Evolutionary conservation across 2,797 vertebrate species (phyloP), one percentile per base, ranked within the genome.

Genomic region (Cirrhinus mrigala): DNA sequence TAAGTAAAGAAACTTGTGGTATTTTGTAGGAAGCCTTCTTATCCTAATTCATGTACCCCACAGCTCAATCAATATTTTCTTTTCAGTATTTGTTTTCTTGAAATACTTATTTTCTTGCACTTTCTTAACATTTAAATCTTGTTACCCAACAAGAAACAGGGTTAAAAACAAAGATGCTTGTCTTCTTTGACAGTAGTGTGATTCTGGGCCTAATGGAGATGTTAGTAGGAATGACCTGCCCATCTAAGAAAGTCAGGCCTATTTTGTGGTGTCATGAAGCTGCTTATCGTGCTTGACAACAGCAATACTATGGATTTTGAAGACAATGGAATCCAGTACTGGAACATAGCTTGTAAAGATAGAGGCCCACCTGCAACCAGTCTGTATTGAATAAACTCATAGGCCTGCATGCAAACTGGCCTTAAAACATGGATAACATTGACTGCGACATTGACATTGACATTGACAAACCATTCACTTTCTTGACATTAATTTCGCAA

Each of bases 361-460:
- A 78, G 73, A 78, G 71, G 62, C 66, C 50, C 3, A 18, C 62
- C 15, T 58, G 14, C 78, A 79, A 60, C 27, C 58, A 48, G 78
- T 85, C 70, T 77, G 73, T 87, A 85, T 87, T 82, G 86, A 87
- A 60, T 85, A 77, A 84, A 64, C 9, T 70, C 68, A 54, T 66
- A 56, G 58, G 52, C 52, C 15, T 11, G 20, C 54, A 18, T 64
- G 10, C 37, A 66, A 56, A 62, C 20, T 14, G 60, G 5, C 40
- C 46, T 29, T 73, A n/a, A 12, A 76, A 82, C 79, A 71, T 48
- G 66, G 54, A 20, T 48, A 18, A 44, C 78, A 78, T 87, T 82
- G 79, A 84, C 52, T 33, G 68, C 52, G 33, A 66, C 27, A 66
- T 78, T 60, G 79, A 82, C 60, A 82, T 10, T 62, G 66, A 56